These are phyloP conservation scores for Chroicocephalus ridibundus DNA, from an alignment of 2,113 vertebrate genomes.

Conservation along the genomic window DNA sequence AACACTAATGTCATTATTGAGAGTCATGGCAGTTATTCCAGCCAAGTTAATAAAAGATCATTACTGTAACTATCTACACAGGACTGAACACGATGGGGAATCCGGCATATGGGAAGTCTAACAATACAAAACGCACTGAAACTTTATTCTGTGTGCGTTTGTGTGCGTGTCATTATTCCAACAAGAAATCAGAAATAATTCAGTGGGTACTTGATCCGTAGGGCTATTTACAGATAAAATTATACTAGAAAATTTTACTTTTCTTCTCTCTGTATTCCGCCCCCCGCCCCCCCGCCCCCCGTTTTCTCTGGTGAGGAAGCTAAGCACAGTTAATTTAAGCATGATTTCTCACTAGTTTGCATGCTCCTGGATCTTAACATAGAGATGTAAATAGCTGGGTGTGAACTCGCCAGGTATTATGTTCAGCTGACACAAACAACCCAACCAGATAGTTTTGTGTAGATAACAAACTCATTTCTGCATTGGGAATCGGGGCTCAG, in stretches of 20 bases:
- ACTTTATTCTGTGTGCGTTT: not conserved
- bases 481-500: not conserved
- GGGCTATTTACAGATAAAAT: not conserved
- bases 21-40: slow-evolving; percentile 50
- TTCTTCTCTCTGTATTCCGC: not conserved
- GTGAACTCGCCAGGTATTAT: slow-evolving; percentile 41
- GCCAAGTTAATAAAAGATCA: slow-evolving; percentile 71
- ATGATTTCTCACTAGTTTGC: slow-evolving; percentile 36
- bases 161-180: not conserved
- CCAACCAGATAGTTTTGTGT: slow-evolving; percentile 35
- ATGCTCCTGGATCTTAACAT: slow-evolving; percentile 6
- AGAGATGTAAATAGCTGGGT: slow-evolving; percentile 53
- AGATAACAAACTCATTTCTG: slow-evolving; percentile 41
- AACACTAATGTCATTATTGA: slow-evolving; percentile 58
- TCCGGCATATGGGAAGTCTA: slow-evolving; percentile 7
- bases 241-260: not conserved
- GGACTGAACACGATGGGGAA: slow-evolving; percentile 68
- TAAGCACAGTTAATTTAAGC: slow-evolving; percentile 1
- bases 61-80: slow-evolving; percentile 58
- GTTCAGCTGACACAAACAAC: slow-evolving; percentile 60
- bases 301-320: not conserved
- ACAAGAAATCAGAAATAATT: not conserved
- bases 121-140: not conserved
- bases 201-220: not conserved
- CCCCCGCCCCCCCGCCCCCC: rapidly evolving